phyloP scores from a whole-genome alignment of 2,888 invertebrate genomes.

The Dynastes tityus region DNA sequence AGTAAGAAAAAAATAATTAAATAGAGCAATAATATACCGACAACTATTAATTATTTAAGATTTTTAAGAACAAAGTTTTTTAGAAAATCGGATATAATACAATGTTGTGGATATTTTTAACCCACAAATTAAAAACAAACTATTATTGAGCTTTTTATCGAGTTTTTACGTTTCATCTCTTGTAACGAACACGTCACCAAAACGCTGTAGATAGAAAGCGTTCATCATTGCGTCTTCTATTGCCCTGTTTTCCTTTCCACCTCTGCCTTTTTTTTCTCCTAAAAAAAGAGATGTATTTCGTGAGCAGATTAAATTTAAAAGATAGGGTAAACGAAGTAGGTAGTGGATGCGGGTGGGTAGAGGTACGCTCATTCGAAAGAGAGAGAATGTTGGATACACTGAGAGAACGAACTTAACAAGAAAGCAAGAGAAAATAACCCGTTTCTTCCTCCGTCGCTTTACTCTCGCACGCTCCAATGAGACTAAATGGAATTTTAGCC shows the following conservation, averaged over 20 bases:
- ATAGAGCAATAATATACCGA: too few relatives aligned
- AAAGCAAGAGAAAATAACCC: neutral
- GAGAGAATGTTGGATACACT: neutral
- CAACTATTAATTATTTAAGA: too few relatives aligned
- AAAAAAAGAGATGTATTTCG: constrained; percentile 2
- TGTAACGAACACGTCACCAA: neutral
- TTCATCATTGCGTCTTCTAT: neutral
- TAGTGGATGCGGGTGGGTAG: neutral
- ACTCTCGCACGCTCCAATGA: neutral
- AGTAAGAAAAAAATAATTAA: too few relatives aligned
- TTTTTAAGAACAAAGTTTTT: too few relatives aligned
- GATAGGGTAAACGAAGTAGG: constrained; percentile 4
- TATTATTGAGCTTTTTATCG: neutral
- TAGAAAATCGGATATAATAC: too few relatives aligned
- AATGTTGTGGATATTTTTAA: too few relatives aligned
- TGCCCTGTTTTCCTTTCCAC: constrained; percentile 4
- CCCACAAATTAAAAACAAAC: neutral
- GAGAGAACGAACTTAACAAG: neutral
- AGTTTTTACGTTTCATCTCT: neutral
- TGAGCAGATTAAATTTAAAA: constrained; percentile 15
- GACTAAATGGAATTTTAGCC: constrained; percentile 41
- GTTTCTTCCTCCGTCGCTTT: constrained; percentile 3
- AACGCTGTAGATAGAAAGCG: neutral
- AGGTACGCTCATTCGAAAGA: neutral
- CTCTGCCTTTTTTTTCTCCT: neutral